Percentiles rank a stretch among this genome's conserved stretches.
Evolutionary conservation across 2,113 vertebrate genomes (phyloP).

Genomic region (Muntiacus reevesi): DNA sequence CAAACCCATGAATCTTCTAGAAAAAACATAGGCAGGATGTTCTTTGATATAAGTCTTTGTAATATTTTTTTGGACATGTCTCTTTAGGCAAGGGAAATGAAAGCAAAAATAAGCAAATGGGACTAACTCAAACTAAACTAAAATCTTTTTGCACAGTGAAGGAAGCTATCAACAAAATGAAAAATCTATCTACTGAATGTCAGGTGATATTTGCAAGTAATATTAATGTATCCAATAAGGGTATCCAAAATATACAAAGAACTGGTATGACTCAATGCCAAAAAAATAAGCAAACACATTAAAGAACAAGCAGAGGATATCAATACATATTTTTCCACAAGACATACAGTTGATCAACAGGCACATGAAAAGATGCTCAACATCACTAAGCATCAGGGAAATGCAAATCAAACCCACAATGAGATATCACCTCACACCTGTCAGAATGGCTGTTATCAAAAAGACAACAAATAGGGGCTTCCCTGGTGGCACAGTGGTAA

Average conservation of each 20-base stretch:
- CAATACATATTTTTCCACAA: not conserved
- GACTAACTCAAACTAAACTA: not conserved
- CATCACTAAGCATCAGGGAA: not conserved
- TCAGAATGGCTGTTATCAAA: not conserved
- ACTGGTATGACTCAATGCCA: not conserved
- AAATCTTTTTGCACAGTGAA: not conserved
- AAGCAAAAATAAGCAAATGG: not conserved
- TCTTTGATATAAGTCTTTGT: not conserved
- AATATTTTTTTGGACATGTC: not conserved
- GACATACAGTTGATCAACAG: not conserved
- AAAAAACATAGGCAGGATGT: not conserved
- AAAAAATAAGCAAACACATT: not conserved
- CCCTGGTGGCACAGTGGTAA: not conserved
- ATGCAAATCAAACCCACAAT: not conserved
- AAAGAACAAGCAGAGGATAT: not conserved
- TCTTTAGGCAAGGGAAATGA: not conserved
- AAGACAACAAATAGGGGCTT: not conserved
- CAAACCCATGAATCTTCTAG: not conserved
- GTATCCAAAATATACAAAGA: not conserved
- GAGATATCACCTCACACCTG: not conserved
- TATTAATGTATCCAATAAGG: not conserved
- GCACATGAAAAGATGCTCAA: not conserved
- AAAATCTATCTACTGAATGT: not conserved
- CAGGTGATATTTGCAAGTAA: not conserved
- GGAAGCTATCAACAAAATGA: not conserved